These are phyloP conservation scores for Polyploca ridens DNA, from an alignment of 2,888 invertebrate species.

Conservation along the genomic window DNA sequence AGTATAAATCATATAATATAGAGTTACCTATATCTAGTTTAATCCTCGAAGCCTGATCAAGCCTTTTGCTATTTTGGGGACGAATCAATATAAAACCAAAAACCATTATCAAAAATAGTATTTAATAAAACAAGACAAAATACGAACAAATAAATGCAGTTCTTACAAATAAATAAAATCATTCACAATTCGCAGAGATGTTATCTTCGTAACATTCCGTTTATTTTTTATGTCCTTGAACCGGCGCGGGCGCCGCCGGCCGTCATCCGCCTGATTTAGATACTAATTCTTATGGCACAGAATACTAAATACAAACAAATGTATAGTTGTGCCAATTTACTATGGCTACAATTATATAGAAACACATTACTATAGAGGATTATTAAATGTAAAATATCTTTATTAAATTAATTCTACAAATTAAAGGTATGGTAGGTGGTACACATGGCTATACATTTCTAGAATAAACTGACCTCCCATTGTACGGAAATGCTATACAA, in stretches of 20 bases:
- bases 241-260: too few species aligned
- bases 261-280: not conserved
- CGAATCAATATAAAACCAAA: not conserved
- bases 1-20: too few species aligned
- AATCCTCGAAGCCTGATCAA: too few species aligned
- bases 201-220: not conserved
- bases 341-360: not conserved
- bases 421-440: too few species aligned
- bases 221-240: not conserved
- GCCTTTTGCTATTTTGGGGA: too few species aligned
- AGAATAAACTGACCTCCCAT: too few species aligned
- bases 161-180: not conserved
- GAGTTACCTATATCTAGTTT: too few species aligned
- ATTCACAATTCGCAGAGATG: not conserved
- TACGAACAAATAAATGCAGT: slow-evolving; percentile 3
- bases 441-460: too few species aligned
- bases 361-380: too few species aligned
- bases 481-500: too few species aligned
- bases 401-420: too few species aligned
- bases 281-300: not conserved
- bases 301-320: not conserved
- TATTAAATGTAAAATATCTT: too few species aligned
- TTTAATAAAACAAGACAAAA: not conserved
- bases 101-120: not conserved
- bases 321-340: not conserved